These are phyloP conservation scores for Cheilosia urbana DNA, from an alignment of 2,888 invertebrate genomes.

Conservation along the genomic window DNA sequence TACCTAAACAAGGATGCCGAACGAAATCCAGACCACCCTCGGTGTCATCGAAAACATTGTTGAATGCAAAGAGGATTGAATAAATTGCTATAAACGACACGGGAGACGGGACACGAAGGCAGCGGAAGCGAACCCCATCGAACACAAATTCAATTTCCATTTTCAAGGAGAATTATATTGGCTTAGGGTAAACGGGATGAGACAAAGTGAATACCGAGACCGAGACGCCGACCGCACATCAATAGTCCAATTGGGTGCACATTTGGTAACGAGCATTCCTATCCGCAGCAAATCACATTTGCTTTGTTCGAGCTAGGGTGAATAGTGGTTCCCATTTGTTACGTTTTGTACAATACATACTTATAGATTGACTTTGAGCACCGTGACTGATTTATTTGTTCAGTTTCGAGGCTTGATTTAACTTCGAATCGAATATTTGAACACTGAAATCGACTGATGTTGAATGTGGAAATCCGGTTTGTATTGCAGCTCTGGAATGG, in stretches of 20 bases:
- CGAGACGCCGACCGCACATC: slow-evolving; percentile 4
- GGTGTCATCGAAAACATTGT: neutral
- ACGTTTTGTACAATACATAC: neutral
- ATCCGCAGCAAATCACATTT: neutral
- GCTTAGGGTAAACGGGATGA: slow-evolving; percentile 1
- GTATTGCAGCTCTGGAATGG: no score
- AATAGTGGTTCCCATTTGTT: neutral
- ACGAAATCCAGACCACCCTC: neutral
- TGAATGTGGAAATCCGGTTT: no score
- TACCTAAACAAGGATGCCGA: slow-evolving; percentile 23
- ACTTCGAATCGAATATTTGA: no score
- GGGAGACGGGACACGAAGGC: no score
- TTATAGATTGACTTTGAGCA: neutral
- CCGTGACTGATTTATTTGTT: neutral
- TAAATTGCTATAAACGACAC: slow-evolving; percentile 24
- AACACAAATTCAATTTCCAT: slow-evolving; percentile 33
- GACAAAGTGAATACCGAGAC: neutral
- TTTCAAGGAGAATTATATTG: slow-evolving; percentile 28
- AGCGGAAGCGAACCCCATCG: neutral
- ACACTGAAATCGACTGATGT: no score
- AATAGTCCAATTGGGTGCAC: neutral
- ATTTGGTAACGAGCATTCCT: neutral
- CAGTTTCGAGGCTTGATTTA: no score
- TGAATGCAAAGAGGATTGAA: slow-evolving; percentile 38
- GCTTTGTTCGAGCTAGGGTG: neutral